Evolutionary conservation across 1,140 invertebrate species (phyloP), one percentile per base, ranked within the genome.

Genomic region (Zaprionus taronus): DNA sequence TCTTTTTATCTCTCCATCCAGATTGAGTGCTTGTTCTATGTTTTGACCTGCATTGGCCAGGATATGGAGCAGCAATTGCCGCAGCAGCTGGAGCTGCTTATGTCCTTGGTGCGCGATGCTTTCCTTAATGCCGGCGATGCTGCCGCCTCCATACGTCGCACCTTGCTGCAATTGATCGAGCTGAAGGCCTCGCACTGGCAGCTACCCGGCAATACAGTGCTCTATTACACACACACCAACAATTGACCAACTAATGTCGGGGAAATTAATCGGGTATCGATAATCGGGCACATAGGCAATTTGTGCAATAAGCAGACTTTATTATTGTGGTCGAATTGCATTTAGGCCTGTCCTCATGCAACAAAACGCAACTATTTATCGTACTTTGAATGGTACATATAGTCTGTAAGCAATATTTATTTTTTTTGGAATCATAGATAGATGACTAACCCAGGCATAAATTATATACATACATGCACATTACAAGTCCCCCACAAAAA

Each of bases 151-250:
- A 95, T 96, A 44, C 94, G 96, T 71, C 96, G 97, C 86, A 98
- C 97, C 1, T 94, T 98, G 15, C 94, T 98, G 66, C 97, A 98
- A 93, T 94, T 98, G 26, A 97, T 98, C 67, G 97, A 98, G 91
- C 93, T 98, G 55, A 96, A 97, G 90, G 97, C 97, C 1, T 96
- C 96, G 0, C 95, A 96, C 85, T 98, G 97, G 97, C 96, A 98
- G 91, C 94, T 98, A 53, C 96, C 97, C 20, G 97, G 97, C 26
- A 96, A 96, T 6, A 97, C 97, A 2, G 96, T 98, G 36, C 95
- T 97, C 57, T 98, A 98, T 93, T 98, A 98, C 93, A 98, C 98
- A 93, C 96, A 97, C 55, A 95, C 95, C 56, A 90, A 90, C 56
- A 89, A 87, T 17, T 87, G 83, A 36, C 2, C 6, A 28, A 22